Percentiles rank a stretch among this genome's conserved stretches.
Conservation (phyloP, 1,140 invertebrate species). For the Procambarus clarkii region DNA sequence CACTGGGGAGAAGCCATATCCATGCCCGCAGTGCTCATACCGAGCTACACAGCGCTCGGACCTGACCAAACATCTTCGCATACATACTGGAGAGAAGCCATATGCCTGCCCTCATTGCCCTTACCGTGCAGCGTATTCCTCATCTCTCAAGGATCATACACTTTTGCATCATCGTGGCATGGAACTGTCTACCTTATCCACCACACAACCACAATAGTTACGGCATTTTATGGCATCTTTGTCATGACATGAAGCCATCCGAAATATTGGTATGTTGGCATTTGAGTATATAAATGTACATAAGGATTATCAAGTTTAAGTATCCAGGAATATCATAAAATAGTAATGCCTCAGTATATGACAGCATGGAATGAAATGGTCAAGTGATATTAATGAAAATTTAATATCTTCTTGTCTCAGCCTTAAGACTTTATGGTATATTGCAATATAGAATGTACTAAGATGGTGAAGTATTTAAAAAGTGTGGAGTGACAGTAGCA, state of each 20-base stretch:
- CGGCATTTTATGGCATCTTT: not conserved
- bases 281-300: conserved; percentile 14
- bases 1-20: conserved; percentile 62
- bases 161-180: conserved; percentile 43
- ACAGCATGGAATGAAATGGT: not conserved
- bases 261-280: conserved; percentile 25
- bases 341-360: not conserved
- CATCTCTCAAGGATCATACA: conserved; percentile 51
- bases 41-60: conserved; percentile 55
- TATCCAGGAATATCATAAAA: not conserved
- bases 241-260: not conserved
- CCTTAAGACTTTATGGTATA: not conserved
- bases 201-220: conserved; percentile 27
- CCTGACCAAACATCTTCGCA: conserved; percentile 55
- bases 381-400: conserved; percentile 13
- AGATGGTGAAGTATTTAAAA: conserved; percentile 4
- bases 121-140: conserved; percentile 55
- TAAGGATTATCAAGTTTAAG: not conserved
- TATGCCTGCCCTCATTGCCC: conserved; percentile 56
- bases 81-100: conserved; percentile 64
- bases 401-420: not conserved
- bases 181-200: conserved; percentile 14
- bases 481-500: conserved; percentile 13
- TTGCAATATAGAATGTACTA: conserved; percentile 1
- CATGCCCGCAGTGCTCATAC: conserved; percentile 49